Evolutionary conservation across 1,140 invertebrate genomes (phyloP), one percentile per base, ranked within the genome.

Genomic region (Tetraneura akinire): DNA sequence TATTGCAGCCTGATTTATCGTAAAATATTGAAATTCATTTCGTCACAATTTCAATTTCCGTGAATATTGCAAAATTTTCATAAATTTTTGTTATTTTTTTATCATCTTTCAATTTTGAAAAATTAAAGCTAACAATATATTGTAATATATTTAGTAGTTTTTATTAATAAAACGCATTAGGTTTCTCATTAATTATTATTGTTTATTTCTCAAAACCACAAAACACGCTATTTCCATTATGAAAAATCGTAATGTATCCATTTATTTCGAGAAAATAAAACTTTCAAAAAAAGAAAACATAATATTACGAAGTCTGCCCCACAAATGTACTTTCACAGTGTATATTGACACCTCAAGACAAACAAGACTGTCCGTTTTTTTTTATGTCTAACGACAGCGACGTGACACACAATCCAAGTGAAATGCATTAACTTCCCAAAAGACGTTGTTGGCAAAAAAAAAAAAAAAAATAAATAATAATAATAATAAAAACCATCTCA

Each of bases 341-440:
- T 23, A 14, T 70, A 51, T 71, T 71, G 68, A 71, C 68, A 71
- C 68, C 68, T 71, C 68, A 71, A 51, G 47, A 49, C 23, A 71
- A 71, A 71, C 68, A 71, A 49, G 45, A 51, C 68, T 29, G 68
- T 71, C 16, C 14, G 16, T 49, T 47, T 71, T 70, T 37, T 26
- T 71, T 49, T 29, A 26, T 51, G 10, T 71, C 23, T 51, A 49
- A 71, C 68, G 47, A 51, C 68, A 13, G 1, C 68, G 68, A 71
- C 68, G 68, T 71, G 68, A 71, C 47, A 71, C 23, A 51, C 47
- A 71, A 71, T 45, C 47, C 47, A n/a, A 51, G 68, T 71, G 68
- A 71, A 71, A 71, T 49, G 45, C 68, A 18, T n/a, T 14, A 14
- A 51, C 18, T 71, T 71, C 68, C 45, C 14, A 71, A 71, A 49